Base-by-base conservation (phyloP, 2,888 invertebrate genomes). In the Acleris emargana region DNA sequence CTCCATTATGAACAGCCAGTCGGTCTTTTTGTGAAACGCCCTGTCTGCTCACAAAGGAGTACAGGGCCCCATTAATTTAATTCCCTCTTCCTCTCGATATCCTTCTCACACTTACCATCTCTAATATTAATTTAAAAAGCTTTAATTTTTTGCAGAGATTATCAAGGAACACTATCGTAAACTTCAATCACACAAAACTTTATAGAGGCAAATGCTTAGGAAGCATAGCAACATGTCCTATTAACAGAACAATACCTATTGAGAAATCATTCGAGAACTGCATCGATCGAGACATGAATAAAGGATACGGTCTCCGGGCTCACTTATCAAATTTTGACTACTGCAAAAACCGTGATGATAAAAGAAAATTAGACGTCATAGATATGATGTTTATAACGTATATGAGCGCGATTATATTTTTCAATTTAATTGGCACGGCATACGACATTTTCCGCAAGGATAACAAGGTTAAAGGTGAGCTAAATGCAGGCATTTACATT, bases 161-260 rank as follows among this genome's bases (percentile, higher is more conserved):
- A 20, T 58, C 69, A 16, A 49, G 55, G 5, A 28, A 67, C 20
- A 59, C 61, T 13, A 25, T 64, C 13, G 5, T 51, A 7, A 64
- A 67, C 57, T 69, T 69, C 45, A 69, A 69, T 52, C 69, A 69
- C 47, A 67, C 69, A 2, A 58, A 20, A 53, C 17, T 69, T n/a
- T 58, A 64, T 17, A 54, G 69, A n/a, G 69, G 64, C 18, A 25
- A 50, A n/a, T 69, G 69, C 17, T 53, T 69, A 50, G 62, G 67
- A 11, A 58, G 57, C 13, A 57, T 55, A 1, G 58, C 57, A 16
- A 32, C 51, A 45, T 68, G 68, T 49, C 53, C 47, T 9, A 49
- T 64, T 5, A 58, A 67, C 51, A 18, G n/a, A 20, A 58, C 58
- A 17, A 6, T 61, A 18, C 38, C 60, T 6, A 9, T 57, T 28